A percentile compares a stretch with the other conserved stretches of the same genome.
Conservation (phyloP, 2,113 vertebrate genomes). For the Murina feae region DNA sequence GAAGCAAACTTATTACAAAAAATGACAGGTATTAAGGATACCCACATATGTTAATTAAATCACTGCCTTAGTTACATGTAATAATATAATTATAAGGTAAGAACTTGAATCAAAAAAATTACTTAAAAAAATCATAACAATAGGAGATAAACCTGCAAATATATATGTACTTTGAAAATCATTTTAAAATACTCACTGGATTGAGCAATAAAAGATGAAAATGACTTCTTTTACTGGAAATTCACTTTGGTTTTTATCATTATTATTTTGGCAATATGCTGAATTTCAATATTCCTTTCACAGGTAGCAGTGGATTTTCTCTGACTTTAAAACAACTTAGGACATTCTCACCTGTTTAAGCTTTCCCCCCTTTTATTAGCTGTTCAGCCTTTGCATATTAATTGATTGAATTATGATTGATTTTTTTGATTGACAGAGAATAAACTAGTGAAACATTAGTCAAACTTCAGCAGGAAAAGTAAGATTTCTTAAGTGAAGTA, state of each 20-base stretch:
- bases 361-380: neutral
- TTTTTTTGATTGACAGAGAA: neutral
- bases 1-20: neutral
- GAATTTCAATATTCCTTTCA: neutral
- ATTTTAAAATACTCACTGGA: neutral
- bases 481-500: neutral
- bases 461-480: neutral
- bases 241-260: neutral
- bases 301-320: neutral
- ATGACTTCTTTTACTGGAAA: neutral
- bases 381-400: neutral
- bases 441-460: neutral
- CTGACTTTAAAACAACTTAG: neutral
- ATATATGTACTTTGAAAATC: neutral
- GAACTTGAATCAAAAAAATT: neutral
- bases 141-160: neutral
- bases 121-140: neutral
- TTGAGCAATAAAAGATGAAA: constrained; percentile 6
- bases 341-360: neutral
- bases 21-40: neutral
- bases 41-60: neutral
- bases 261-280: neutral
- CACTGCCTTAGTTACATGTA: neutral
- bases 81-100: neutral
- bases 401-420: neutral